These are phyloP conservation scores for Hydrocynus forskahlii DNA, from an alignment of 2,797 vertebrate species.

Conservation along the genomic window DNA sequence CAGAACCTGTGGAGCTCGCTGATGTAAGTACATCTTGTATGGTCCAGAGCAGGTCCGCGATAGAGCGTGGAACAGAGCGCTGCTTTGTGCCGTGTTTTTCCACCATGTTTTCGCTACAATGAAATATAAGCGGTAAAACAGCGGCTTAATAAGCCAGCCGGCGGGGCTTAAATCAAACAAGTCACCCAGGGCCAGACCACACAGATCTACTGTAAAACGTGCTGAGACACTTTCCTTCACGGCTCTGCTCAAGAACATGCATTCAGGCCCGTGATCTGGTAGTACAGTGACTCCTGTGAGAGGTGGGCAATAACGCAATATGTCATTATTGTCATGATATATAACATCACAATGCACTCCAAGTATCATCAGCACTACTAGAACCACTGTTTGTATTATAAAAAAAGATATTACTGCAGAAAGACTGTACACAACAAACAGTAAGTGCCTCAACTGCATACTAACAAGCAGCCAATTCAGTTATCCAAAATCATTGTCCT, in stretches of 20 bases:
- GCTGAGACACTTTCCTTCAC: slow-evolving; percentile 43
- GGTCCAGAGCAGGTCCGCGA: slow-evolving; percentile 39
- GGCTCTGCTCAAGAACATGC: slow-evolving; percentile 29
- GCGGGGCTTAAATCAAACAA: slow-evolving; percentile 54
- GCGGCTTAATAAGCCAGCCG: slow-evolving; percentile 19
- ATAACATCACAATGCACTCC: not conserved
- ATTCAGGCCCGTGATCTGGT: not conserved
- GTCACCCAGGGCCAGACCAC: slow-evolving; percentile 51
- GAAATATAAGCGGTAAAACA: slow-evolving; percentile 59
- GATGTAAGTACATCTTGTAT: slow-evolving; percentile 50
- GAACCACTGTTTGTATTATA: not conserved
- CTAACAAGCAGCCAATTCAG: no score
- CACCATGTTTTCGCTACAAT: slow-evolving; percentile 40
- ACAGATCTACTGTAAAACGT: slow-evolving; percentile 35
- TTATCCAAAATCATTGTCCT: no score
- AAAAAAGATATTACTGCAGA: no score
- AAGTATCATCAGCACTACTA: not conserved
- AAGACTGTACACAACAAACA: no score
- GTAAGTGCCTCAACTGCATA: no score
- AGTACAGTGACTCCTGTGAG: not conserved
- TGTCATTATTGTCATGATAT: not conserved
- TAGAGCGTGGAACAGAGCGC: slow-evolving; percentile 48
- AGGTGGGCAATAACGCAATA: not conserved
- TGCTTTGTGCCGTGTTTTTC: slow-evolving; percentile 51
- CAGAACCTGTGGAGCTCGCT: slow-evolving; percentile 22